Conservation (phyloP, 2,888 invertebrate genomes). For the Ormia ochracea region DNA sequence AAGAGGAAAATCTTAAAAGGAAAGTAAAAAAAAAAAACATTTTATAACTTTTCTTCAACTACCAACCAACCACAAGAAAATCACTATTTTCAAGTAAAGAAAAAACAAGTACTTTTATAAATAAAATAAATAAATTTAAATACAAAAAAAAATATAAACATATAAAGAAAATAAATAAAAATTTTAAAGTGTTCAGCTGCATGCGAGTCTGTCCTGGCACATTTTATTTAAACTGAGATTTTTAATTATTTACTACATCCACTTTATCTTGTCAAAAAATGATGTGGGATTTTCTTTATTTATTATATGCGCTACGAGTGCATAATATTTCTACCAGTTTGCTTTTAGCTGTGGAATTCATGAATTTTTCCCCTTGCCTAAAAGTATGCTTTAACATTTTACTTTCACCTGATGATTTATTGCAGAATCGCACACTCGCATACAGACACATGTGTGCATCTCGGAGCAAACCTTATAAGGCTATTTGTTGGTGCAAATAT, state of each 20-base stretch:
- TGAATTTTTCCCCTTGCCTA: constrained; percentile 2
- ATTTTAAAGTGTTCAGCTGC: no score
- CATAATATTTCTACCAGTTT: background rate
- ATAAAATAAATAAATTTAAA: no score
- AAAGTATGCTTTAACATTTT: constrained; percentile 40
- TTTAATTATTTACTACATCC: constrained; percentile 10
- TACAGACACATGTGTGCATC: background rate
- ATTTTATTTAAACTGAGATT: background rate
- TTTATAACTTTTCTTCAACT: background rate
- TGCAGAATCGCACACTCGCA: background rate
- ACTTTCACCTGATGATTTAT: constrained; percentile 31
- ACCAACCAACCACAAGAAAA: background rate
- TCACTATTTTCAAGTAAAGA: no score
- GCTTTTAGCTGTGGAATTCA: background rate
- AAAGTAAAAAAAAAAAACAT: background rate
- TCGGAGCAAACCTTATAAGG: background rate
- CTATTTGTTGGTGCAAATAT: background rate
- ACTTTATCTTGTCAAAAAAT: background rate
- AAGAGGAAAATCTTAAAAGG: background rate
- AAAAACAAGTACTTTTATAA: background rate
- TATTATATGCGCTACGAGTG: background rate
- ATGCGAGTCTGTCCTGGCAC: no score
- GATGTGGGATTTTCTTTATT: background rate
- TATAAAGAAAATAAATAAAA: no score
- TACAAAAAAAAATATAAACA: no score